Evolutionary conservation across 2,113 vertebrate species (phyloP).

Genomic region (Erythrocercus mccallii): DNA sequence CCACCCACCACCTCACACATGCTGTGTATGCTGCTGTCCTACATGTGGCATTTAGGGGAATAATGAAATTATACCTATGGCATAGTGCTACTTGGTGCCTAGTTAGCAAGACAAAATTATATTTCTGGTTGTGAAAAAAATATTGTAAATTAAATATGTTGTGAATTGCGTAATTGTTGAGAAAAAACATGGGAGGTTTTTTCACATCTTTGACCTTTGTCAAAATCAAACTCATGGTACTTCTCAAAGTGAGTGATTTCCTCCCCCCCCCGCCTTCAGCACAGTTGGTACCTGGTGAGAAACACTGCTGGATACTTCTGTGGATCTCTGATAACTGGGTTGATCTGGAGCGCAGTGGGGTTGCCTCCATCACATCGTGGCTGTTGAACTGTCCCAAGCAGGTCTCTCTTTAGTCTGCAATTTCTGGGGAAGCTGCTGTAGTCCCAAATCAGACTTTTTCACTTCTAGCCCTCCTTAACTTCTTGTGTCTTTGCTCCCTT

Average conservation of each 20-base stretch:
- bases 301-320: neutral
- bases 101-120: neutral
- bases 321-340: neutral
- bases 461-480: conserved; percentile 31
- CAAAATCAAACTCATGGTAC: neutral
- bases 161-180: neutral
- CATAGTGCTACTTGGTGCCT: neutral
- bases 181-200: neutral
- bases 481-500: conserved; percentile 38
- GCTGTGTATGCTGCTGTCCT: neutral
- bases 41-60: neutral
- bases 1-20: conserved; percentile 1
- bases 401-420: neutral
- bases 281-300: neutral
- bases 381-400: neutral
- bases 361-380: neutral
- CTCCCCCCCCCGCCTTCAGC: neutral
- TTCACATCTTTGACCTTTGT: neutral
- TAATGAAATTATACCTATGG: conserved; percentile 19
- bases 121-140: neutral
- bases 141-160: neutral
- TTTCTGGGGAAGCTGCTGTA: neutral
- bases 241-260: neutral
- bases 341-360: neutral
- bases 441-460: conserved; percentile 42